Percentiles rank a stretch among this genome's conserved stretches.
phyloP scores from a whole-genome alignment of 2,888 invertebrate species.

The Agrochola lychnidis region DNA sequence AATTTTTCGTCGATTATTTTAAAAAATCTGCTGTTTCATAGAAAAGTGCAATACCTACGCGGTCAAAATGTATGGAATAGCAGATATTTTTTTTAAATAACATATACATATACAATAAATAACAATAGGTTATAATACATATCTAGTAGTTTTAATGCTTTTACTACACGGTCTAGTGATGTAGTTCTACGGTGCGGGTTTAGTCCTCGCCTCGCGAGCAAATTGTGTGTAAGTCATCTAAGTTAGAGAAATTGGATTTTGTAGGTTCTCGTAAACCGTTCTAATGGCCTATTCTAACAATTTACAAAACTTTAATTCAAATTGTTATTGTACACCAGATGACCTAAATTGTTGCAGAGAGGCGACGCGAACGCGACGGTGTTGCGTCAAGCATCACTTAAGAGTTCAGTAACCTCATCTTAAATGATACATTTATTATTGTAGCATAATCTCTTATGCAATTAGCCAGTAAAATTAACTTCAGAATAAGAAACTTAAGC shows the following conservation, averaged over 20 bases:
- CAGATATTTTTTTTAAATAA: no score
- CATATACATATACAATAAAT: no score
- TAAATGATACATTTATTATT: slow-evolving; percentile 2
- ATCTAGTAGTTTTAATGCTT: not conserved
- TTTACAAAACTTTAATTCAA: slow-evolving; percentile 41
- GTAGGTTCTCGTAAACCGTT: slow-evolving; percentile 47
- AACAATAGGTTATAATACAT: not conserved
- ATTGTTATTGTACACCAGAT: slow-evolving; percentile 40
- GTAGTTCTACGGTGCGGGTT: not conserved
- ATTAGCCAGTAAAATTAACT: not conserved
- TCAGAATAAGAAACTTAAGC: not conserved
- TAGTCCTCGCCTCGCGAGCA: slow-evolving; percentile 20
- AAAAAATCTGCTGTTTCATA: no score
- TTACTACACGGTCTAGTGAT: not conserved
- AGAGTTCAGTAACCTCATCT: slow-evolving; percentile 22
- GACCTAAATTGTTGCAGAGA: slow-evolving; percentile 33
- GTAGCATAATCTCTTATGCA: not conserved
- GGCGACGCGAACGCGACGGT: not conserved
- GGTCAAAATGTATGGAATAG: no score
- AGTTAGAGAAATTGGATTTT: slow-evolving; percentile 48
- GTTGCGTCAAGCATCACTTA: slow-evolving; percentile 13
- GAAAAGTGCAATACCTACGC: no score
- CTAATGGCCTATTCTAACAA: slow-evolving; percentile 38
- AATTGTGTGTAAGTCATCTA: slow-evolving; percentile 47
- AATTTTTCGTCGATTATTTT: no score